phyloP scores from a whole-genome alignment of 2,113 vertebrate genomes.

The Turnix velox region DNA sequence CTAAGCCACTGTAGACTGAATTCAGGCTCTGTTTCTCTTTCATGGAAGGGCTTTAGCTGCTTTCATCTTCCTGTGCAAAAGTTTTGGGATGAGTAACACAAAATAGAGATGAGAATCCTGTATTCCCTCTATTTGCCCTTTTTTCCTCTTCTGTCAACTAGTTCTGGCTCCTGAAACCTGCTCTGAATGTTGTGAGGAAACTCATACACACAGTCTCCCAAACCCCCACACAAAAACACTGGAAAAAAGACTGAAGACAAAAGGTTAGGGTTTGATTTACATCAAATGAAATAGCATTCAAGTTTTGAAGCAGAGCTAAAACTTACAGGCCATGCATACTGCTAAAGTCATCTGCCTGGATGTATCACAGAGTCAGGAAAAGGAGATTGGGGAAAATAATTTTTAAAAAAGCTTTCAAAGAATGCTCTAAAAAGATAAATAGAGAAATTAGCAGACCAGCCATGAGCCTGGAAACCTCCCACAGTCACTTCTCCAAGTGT shows the following conservation, averaged over 20 bases:
- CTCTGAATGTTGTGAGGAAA: background rate
- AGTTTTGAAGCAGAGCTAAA: background rate
- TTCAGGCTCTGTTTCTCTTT: background rate
- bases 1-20: background rate
- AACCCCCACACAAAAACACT: background rate
- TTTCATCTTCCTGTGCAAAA: background rate
- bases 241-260: background rate
- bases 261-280: background rate
- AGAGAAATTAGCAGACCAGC: background rate
- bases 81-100: background rate
- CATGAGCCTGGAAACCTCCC: background rate
- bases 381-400: background rate
- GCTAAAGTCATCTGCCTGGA: background rate
- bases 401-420: background rate
- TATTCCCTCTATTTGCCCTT: background rate
- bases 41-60: background rate
- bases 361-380: background rate
- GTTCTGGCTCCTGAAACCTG: background rate
- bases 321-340: background rate
- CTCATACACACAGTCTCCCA: background rate
- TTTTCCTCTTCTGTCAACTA: background rate
- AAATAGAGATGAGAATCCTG: background rate
- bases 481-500: rapidly evolving
- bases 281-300: rapidly evolving
- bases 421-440: background rate